phyloP scores from a whole-genome alignment of 2,797 vertebrate genomes.

The Enteromius viviparus region DNA sequence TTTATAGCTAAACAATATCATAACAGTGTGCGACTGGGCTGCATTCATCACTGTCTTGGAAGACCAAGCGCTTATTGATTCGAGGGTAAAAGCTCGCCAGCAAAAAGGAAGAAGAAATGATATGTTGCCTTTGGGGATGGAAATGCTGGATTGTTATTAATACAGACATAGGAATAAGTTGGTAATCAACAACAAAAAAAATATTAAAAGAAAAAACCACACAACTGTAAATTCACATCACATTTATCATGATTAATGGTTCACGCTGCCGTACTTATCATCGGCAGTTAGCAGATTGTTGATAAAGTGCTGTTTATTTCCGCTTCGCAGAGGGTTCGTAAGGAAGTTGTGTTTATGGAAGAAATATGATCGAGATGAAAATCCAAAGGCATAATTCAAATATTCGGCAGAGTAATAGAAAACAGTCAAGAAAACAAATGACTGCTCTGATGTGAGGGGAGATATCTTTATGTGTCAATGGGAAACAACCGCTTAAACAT shows the following conservation, averaged over 20 bases:
- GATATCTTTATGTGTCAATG: constrained; percentile 40
- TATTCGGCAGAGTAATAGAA: constrained; percentile 37
- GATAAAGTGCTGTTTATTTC: constrained; percentile 43
- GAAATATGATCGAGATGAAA: constrained; percentile 34
- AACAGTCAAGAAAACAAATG: constrained; percentile 69
- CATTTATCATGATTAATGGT: constrained; percentile 43
- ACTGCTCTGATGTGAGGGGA: constrained; percentile 58
- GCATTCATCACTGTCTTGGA: constrained; percentile 80
- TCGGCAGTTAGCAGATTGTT: constrained; percentile 37
- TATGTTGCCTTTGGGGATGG: constrained; percentile 42
- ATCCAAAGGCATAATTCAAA: constrained; percentile 29
- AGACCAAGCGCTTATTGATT: constrained; percentile 81
- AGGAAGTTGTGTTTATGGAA: constrained; percentile 26
- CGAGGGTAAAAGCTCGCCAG: constrained; percentile 62
- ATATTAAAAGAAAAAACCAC: constrained; percentile 32
- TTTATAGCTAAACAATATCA: constrained; percentile 78
- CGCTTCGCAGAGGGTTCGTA: constrained; percentile 25
- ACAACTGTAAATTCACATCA: constrained; percentile 32
- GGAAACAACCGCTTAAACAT: background rate
- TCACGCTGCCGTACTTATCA: constrained; percentile 16
- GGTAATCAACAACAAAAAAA: constrained; percentile 37
- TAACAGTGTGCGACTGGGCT: constrained; percentile 66
- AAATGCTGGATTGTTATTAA: constrained; percentile 53
- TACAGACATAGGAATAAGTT: constrained; percentile 32
- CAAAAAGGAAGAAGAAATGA: constrained; percentile 43